Evolutionary conservation across 2,888 invertebrate species (phyloP), one percentile per base, ranked within the genome.

Genomic region (Adelognathus sp.): DNA sequence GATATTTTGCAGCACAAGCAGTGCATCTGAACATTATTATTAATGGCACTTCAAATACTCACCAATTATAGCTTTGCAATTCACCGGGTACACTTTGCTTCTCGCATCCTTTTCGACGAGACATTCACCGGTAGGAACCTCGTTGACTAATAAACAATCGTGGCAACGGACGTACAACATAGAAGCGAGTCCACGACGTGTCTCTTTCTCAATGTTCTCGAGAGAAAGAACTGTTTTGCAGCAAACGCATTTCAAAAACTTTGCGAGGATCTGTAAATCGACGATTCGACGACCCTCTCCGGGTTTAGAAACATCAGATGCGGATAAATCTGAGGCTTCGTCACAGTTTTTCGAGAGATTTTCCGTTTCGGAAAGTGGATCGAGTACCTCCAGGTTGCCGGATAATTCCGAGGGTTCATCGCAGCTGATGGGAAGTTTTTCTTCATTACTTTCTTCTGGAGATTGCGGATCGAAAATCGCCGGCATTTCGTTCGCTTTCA

Each of bases 201-300:
- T 21, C 14, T 56, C 67, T 3, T 18, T 41, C 27, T 39, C 29
- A 29, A 67, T 56, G n/a, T 41, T 21, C 18, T 56, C 18, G 16
- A 67, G 39, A 2, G 67, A 54, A 14, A 67, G 41, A 29, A 29
- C 11, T 41, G 14, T 44, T 46, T 31, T 31, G 31, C 46, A 63
- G 14, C 16, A 31, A 16, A n/a, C 11, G n/a, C 63, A 63, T 18
- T 46, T 46, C 9, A 46, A 46, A 31, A 41, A 33, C 9, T 16
- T n/a, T 31, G 36, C 39, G 18, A 66, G 52, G 3, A 36, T 21
- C 24, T 50, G 33, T 14, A 66, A 66, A n/a, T 66, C 52, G 9
- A 66, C 36, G 36, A 66, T 39, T 29, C 66, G 46, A n/a, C 52
- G 66, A 9, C 52, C 66, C 14, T 66, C 66, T 16, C 27, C 52